phyloP scores from a whole-genome alignment of 2,113 vertebrate genomes.

The Sclerurus mexicanus region DNA sequence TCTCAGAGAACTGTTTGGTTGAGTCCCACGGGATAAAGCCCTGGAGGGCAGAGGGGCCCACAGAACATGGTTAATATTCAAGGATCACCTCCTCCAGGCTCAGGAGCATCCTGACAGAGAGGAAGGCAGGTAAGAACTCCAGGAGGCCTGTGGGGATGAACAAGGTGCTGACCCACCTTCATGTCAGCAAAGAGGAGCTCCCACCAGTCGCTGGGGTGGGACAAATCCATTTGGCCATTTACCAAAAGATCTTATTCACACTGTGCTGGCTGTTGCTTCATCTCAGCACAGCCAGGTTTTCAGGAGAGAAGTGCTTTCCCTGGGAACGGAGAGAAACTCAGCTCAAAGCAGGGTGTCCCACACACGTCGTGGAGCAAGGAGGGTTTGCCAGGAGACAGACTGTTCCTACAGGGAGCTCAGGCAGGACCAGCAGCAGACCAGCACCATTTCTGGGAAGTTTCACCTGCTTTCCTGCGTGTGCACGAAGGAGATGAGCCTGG shows the following conservation, averaged over 20 bases:
- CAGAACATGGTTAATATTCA: background rate
- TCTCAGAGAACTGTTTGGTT: background rate
- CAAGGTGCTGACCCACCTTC: background rate
- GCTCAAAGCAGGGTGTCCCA: background rate
- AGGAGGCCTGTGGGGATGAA: background rate
- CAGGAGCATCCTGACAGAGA: background rate
- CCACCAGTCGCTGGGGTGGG: rapidly evolving
- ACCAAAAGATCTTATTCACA: background rate
- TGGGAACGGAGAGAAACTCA: background rate
- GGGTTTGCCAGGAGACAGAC: background rate
- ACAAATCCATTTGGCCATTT: background rate
- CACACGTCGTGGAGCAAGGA: background rate
- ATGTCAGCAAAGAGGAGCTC: rapidly evolving
- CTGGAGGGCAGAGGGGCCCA: background rate
- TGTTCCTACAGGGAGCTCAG: background rate
- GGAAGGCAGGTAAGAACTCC: background rate
- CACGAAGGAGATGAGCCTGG: background rate
- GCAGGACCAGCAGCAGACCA: background rate
- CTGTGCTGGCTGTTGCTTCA: background rate
- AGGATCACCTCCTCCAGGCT: background rate
- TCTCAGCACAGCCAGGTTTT: background rate
- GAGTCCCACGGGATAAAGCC: background rate
- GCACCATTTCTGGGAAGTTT: background rate
- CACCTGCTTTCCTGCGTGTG: background rate
- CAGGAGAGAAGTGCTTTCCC: background rate